A percentile compares a stretch with the other conserved stretches of the same genome.
Evolutionary conservation across 2,797 vertebrate species (phyloP).

Genomic region (Paedocypris micromegethes): DNA sequence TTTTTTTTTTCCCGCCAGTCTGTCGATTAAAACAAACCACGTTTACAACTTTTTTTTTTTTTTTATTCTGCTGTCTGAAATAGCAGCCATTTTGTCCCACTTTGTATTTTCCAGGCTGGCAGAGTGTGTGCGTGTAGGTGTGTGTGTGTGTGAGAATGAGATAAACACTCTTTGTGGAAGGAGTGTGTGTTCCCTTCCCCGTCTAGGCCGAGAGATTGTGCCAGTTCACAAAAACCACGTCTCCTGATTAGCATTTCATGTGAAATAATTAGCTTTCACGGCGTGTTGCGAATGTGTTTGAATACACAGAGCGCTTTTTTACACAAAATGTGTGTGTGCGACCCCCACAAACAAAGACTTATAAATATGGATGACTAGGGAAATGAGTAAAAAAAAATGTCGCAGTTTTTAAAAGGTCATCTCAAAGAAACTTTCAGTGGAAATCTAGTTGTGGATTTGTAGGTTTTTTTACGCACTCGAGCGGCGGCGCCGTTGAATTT

Average conservation of each 20-base stretch:
- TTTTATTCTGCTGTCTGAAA: not conserved
- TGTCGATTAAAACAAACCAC: not conserved
- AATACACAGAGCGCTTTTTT: not conserved
- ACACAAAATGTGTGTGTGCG: not conserved
- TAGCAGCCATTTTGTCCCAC: slow-evolving; percentile 11
- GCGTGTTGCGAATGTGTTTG: not conserved
- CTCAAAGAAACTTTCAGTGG: no score
- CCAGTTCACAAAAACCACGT: not conserved
- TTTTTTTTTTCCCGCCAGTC: no score
- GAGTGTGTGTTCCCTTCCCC: not conserved
- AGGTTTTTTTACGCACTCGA: no score
- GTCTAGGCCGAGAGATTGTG: not conserved
- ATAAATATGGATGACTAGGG: no score
- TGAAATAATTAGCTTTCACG: slow-evolving; percentile 2
- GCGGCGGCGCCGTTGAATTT: no score
- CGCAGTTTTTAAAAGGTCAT: no score
- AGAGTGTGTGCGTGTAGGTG: not conserved
- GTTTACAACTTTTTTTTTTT: not conserved
- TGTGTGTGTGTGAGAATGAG: not conserved
- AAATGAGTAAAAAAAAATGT: no score
- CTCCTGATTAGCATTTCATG: not conserved
- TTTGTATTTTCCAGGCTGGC: slow-evolving; percentile 4
- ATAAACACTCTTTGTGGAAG: not conserved
- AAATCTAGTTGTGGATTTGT: no score
- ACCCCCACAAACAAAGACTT: no score